These are phyloP conservation scores for Siphamia tubifer DNA, from an alignment of 2,113 vertebrate species.

Conservation along the genomic window DNA sequence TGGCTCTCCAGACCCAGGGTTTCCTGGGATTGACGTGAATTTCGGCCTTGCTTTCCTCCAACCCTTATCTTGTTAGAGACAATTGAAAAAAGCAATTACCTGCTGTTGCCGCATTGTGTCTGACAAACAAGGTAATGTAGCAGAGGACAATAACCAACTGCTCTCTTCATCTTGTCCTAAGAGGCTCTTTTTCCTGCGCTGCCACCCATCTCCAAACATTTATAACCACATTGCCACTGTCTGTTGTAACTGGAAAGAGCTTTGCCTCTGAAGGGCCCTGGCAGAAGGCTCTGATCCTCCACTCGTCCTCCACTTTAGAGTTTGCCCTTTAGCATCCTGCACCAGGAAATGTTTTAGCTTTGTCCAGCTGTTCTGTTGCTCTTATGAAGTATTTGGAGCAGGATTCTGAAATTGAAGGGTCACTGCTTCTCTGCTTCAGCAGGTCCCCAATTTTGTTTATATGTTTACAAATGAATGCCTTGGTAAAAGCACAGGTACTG, in stretches of 20 bases:
- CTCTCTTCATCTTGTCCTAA: background rate
- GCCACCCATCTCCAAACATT: slow-evolving; percentile 45
- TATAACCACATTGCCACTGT: slow-evolving; percentile 17
- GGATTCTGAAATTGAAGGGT: slow-evolving; percentile 19
- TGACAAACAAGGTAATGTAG: slow-evolving; percentile 49
- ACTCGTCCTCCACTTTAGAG: background rate
- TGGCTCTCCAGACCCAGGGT: background rate
- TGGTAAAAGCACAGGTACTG: background rate
- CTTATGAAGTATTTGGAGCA: slow-evolving; percentile 35
- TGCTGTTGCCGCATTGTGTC: slow-evolving; percentile 27
- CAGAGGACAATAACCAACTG: slow-evolving; percentile 11
- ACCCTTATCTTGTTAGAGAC: slow-evolving; percentile 58
- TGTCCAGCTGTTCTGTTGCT: slow-evolving; percentile 40
- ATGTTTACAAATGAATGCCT: slow-evolving; percentile 24
- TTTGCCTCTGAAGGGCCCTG: background rate
- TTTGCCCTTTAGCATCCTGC: slow-evolving; percentile 14
- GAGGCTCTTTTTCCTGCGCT: background rate
- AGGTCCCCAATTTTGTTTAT: slow-evolving; percentile 53
- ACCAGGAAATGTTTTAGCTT: slow-evolving; percentile 20
- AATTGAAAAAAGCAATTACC: slow-evolving; percentile 72
- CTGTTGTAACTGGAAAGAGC: slow-evolving; percentile 29
- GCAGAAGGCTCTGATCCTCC: background rate
- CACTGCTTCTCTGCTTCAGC: slow-evolving; percentile 21
- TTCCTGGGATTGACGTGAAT: slow-evolving; percentile 30
- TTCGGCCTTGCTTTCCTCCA: slow-evolving; percentile 38